phyloP scores from a whole-genome alignment of 2,888 invertebrate species.

The Panorpa germanica region DNA sequence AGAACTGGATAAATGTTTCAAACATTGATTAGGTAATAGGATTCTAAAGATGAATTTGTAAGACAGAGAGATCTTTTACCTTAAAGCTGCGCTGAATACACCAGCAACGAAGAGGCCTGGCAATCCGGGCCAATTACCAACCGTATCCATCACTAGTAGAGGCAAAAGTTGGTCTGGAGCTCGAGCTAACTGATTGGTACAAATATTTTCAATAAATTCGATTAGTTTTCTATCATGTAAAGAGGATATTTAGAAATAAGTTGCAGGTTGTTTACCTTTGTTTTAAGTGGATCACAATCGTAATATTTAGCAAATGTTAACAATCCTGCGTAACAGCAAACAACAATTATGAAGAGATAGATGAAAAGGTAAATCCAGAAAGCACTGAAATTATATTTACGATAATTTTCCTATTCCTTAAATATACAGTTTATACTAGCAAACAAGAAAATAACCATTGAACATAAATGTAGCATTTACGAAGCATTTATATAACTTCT shows the following conservation, averaged over 20 bases:
- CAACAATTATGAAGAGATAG: constrained; percentile 31
- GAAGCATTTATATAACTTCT: too few relatives aligned
- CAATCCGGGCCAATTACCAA: constrained; percentile 58
- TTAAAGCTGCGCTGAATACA: constrained; percentile 75
- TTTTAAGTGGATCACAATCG: constrained; percentile 50
- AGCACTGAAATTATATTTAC: constrained; percentile 33
- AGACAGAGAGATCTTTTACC: too few relatives aligned
- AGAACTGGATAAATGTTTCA: constrained; percentile 36
- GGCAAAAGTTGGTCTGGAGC: constrained; percentile 69
- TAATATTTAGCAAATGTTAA: constrained; percentile 47
- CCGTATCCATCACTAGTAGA: constrained; percentile 65
- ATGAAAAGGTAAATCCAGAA: constrained; percentile 41
- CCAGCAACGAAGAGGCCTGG: constrained; percentile 80
- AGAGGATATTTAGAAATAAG: too few relatives aligned
- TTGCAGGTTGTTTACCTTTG: constrained; percentile 29
- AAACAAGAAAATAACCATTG: too few relatives aligned
- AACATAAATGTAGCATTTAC: too few relatives aligned
- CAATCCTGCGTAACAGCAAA: constrained; percentile 45
- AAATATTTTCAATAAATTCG: too few relatives aligned
- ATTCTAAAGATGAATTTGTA: too few relatives aligned
- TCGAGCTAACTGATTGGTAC: constrained; percentile 47
- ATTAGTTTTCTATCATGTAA: constrained; percentile 1
- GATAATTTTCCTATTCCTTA: too few relatives aligned
- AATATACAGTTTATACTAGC: too few relatives aligned
- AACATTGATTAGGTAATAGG: too few relatives aligned